Evolutionary conservation across 1,140 invertebrate genomes (phyloP), one percentile per base, ranked within the genome.

Genomic region (Dendroctonus ponderosae): DNA sequence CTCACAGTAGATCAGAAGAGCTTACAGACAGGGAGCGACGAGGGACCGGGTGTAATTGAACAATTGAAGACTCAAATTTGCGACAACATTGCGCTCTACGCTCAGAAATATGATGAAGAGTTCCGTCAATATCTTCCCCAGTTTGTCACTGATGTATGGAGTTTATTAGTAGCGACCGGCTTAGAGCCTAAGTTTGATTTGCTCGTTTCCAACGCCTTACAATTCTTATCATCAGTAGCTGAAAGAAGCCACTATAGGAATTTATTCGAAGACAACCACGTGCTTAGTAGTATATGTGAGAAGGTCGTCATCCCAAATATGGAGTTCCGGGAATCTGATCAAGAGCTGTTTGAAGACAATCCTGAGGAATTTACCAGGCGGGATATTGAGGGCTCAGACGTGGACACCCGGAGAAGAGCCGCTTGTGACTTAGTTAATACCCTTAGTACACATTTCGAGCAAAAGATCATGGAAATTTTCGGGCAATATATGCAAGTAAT

Each of bases 251-350:
- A 91, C 58, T 96, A 98, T 77, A 89, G 93, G 70, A 81, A 86
- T 71, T 80, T 99, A 6, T 99, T 99, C 80, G 92, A 97, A 79
- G 90, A 93, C 77, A 86, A 91, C 0, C 83, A 84, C 57, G 93
- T 93, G 14, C 81, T 99, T 3, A 89, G 91, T 48, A 92, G 87
- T 70, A 97, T 99, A 70, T 98, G 97, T 80, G 93, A 98, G 77
- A 97, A 98, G 82, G 93, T 99, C 14, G 92, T 99, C 76, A 95
- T 99, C 69, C 96, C 97, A 0, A 99, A 99, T 79, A 95, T 99
- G 87, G 90, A 97, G 79, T 96, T 99, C 71, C 57, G 60, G 94
- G 92, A 88, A 59, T 91, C 91, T 0, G 97, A 99, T 82, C 90
- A 94, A 80, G 97, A 99, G 81, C 77, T 97, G 42, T 99, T 98